Evolutionary conservation across 1,140 invertebrate genomes (phyloP).

Genomic region (Bombus vancouverensis): DNA sequence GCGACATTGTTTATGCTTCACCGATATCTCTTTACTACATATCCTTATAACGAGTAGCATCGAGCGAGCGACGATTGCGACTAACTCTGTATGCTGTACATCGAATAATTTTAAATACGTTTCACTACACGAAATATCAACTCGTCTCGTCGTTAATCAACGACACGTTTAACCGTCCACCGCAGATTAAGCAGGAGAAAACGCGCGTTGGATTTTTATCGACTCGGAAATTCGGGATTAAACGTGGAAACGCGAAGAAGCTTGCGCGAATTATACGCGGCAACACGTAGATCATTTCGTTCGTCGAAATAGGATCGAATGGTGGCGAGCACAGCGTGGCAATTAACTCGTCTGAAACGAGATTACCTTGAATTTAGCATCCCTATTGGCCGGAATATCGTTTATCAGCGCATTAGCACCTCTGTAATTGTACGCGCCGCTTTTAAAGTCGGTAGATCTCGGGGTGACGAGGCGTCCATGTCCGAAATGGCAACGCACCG

Average conservation of each 20-base stretch:
- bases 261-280: neutral
- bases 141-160: no score
- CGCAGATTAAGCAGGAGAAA: no score
- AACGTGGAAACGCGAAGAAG: neutral
- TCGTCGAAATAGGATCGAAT: constrained; percentile 21
- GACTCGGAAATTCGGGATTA: neutral
- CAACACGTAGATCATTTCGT: neutral
- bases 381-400: constrained; percentile 44
- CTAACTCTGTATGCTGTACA: no score
- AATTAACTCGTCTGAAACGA: constrained; percentile 38
- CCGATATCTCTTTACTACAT: no score
- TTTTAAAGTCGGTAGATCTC: constrained; percentile 36
- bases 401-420: constrained; percentile 12
- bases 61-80: no score
- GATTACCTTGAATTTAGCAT: constrained; percentile 36
- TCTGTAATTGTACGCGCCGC: constrained; percentile 23
- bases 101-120: no score
- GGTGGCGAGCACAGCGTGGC: neutral
- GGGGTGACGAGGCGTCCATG: constrained; percentile 38
- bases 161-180: no score
- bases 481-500: constrained; percentile 12
- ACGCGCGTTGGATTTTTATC: no score
- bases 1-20: no score
- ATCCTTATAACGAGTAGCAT: no score
- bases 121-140: no score